Evolutionary conservation across 2,113 vertebrate species (phyloP).

Genomic region (Semnornis frantzii): DNA sequence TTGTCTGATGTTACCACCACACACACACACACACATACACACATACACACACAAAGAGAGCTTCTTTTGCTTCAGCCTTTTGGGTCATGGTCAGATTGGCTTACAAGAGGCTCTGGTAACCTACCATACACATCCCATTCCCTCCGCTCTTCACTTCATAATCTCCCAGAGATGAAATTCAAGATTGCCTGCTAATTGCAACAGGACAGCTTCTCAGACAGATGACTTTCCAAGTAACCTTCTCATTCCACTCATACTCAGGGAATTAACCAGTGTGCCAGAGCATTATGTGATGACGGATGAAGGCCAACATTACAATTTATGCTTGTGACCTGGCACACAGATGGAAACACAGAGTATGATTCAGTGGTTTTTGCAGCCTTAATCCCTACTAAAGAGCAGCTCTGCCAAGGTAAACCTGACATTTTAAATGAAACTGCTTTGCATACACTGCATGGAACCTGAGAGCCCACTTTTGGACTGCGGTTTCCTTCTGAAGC

Average conservation of each 20-base stretch:
- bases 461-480: constrained; percentile 55
- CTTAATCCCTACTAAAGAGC: constrained; percentile 67
- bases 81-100: not conserved
- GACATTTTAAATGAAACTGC: constrained; percentile 73
- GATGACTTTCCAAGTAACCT: constrained; percentile 70
- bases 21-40: too few species aligned
- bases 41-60: too few species aligned
- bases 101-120: constrained; percentile 8
- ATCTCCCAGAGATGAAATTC: constrained; percentile 66
- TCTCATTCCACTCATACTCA: constrained; percentile 69
- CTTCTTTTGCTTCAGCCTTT: not conserved
- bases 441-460: constrained; percentile 68
- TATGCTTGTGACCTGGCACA: constrained; percentile 72
- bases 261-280: constrained; percentile 58
- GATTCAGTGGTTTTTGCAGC: constrained; percentile 58
- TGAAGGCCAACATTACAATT: constrained; percentile 66
- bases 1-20: too few species aligned
- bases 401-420: constrained; percentile 74
- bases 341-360: constrained; percentile 65
- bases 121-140: not conserved
- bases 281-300: constrained; percentile 60
- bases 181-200: constrained; percentile 60
- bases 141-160: not conserved
- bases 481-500: constrained; percentile 67
- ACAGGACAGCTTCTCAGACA: constrained; percentile 71